Evolutionary conservation across 2,113 vertebrate genomes (phyloP).

Genomic region (Lethenteron camtschaticum): DNA sequence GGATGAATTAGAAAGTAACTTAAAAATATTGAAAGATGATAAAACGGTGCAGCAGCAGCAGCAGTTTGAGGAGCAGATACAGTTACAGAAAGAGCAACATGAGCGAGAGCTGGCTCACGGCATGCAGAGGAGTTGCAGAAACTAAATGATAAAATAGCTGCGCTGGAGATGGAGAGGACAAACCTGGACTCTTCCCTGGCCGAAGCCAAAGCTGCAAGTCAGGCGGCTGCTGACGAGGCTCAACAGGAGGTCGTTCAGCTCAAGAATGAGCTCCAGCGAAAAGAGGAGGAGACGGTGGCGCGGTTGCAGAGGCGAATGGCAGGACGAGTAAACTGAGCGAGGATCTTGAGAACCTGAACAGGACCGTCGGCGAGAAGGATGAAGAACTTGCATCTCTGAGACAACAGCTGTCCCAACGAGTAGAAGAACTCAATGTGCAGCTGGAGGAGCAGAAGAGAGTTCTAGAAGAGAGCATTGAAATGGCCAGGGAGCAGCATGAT

Average conservation of each 20-base stretch:
- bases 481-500: no score
- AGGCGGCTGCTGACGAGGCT: no score
- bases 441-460: constrained; percentile 28
- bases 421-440: constrained; percentile 24
- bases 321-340: no score
- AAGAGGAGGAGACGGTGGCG: no score
- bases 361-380: no score
- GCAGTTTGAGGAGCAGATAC: constrained; percentile 29
- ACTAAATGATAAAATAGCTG: neutral
- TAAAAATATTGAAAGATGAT: constrained; percentile 22
- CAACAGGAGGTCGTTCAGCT: no score
- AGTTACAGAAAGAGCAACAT: constrained; percentile 30
- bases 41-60: constrained; percentile 19
- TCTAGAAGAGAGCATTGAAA: constrained; percentile 17
- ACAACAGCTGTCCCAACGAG: neutral
- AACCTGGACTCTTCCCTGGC: neutral
- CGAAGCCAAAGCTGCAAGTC: neutral
- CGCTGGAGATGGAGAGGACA: neutral
- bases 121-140: neutral
- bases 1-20: constrained; percentile 32
- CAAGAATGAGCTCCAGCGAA: no score
- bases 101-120: constrained; percentile 9
- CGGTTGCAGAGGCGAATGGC: no score
- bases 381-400: no score
- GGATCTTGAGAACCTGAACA: no score